These are phyloP conservation scores for Corapipo altera DNA, from an alignment of 2,113 vertebrate species.

Conservation along the genomic window DNA sequence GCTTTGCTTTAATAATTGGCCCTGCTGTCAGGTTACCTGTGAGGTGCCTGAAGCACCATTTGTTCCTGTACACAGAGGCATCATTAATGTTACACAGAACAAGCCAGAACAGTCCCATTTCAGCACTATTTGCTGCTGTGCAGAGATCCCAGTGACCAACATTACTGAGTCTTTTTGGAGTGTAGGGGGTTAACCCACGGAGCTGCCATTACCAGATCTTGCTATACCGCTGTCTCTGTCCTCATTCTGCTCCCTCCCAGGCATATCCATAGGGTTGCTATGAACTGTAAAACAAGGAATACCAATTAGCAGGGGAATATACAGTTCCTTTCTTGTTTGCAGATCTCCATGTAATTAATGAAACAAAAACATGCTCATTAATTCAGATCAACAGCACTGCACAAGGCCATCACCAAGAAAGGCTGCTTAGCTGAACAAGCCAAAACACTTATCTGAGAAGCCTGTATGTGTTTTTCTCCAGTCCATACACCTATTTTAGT, in stretches of 20 bases:
- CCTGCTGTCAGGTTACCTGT: neutral
- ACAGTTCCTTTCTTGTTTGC: constrained; percentile 17
- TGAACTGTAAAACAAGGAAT: constrained; percentile 83
- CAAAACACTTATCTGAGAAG: constrained; percentile 25
- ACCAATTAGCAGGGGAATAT: constrained; percentile 61
- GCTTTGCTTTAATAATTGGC: neutral
- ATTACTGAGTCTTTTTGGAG: neutral
- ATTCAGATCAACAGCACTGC: constrained; percentile 69
- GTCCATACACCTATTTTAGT: neutral
- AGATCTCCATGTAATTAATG: constrained; percentile 62
- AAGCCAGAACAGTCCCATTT: neutral
- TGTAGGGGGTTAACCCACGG: neutral
- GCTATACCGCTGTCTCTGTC: constrained; percentile 98
- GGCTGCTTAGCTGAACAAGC: constrained; percentile 77
- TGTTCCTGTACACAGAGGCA: rapidly evolving
- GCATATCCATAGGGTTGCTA: constrained; percentile 99
- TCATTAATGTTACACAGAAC: neutral
- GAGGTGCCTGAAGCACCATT: neutral
- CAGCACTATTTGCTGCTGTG: neutral
- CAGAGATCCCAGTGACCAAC: neutral
- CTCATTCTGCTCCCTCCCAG: constrained; percentile 86
- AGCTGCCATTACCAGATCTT: constrained; percentile 86
- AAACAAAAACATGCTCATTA: constrained; percentile 80
- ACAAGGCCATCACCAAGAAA: constrained; percentile 77
- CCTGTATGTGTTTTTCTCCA: neutral